A percentile compares a stretch with the other conserved stretches of the same genome.
Evolutionary conservation across 2,797 vertebrate species (phyloP).

Genomic region (Propithecus perrieri): DNA sequence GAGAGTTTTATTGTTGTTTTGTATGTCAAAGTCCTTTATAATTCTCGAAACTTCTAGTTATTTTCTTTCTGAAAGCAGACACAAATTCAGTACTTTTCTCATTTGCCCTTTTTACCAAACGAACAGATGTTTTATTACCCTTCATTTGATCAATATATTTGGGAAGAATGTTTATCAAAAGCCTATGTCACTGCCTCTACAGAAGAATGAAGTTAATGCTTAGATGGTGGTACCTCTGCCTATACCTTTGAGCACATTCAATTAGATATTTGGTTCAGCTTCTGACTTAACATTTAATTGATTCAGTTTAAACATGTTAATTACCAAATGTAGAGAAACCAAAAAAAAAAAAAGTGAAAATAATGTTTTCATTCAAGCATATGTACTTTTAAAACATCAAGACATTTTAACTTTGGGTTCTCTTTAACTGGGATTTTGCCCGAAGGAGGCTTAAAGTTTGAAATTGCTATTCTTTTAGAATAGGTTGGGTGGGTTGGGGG

Average conservation of each 20-base stretch:
- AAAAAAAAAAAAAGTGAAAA: conserved; percentile 67
- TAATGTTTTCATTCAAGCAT: conserved; percentile 67
- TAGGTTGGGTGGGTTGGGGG: conserved; percentile 74
- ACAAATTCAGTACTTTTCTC: not conserved
- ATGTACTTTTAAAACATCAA: conserved; percentile 67
- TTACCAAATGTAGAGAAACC: conserved; percentile 77
- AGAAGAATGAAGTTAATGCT: conserved; percentile 50
- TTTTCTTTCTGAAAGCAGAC: conserved; percentile 66
- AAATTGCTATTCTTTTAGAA: conserved; percentile 74
- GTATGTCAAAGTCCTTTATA: conserved; percentile 72
- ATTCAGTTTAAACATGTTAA: conserved; percentile 60
- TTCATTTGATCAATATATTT: not conserved
- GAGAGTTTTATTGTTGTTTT: not conserved
- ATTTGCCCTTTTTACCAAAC: not conserved
- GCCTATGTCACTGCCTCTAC: not conserved
- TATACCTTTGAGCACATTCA: conserved; percentile 52
- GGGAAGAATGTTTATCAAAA: not conserved
- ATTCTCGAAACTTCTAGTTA: conserved; percentile 64
- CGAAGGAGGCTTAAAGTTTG: conserved; percentile 74
- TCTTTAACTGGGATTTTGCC: conserved; percentile 68
- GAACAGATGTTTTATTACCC: not conserved
- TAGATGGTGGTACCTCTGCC: conserved; percentile 48
- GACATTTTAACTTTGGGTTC: conserved; percentile 68
- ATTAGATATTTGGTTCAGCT: conserved; percentile 70
- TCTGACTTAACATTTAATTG: conserved; percentile 69